Conservation (phyloP, 2,113 vertebrate genomes). For the Phocoena sinus region DNA sequence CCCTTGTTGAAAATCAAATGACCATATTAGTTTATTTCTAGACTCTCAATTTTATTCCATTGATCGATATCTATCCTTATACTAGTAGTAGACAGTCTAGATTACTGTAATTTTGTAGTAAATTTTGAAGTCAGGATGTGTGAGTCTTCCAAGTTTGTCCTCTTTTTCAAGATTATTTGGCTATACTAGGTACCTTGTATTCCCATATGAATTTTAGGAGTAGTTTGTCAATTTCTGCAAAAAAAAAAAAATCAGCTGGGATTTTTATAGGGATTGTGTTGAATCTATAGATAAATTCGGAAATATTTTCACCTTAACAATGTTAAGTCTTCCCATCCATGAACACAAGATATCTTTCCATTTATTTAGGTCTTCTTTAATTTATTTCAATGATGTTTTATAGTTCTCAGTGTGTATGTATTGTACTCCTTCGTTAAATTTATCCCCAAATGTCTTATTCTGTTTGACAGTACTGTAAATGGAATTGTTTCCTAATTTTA, state of each 20-base stretch:
- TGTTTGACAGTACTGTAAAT: background rate
- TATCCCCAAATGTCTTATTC: background rate
- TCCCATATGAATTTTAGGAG: background rate
- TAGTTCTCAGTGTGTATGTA: background rate
- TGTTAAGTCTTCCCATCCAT: background rate
- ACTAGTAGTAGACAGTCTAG: background rate
- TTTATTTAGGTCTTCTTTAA: background rate
- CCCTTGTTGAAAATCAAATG: background rate
- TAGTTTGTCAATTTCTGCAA: background rate
- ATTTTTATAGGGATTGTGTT: background rate
- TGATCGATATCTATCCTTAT: background rate
- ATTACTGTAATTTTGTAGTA: background rate
- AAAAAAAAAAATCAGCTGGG: background rate
- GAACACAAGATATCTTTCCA: background rate
- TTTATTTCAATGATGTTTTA: background rate
- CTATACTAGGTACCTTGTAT: background rate
- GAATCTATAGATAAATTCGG: background rate
- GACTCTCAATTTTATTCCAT: background rate
- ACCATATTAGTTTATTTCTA: background rate
- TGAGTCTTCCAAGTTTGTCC: background rate
- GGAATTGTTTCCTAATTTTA: background rate
- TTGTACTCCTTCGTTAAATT: background rate
- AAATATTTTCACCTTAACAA: background rate
- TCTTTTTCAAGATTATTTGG: background rate
- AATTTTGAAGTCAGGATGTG: background rate